Base-by-base conservation (phyloP, 37 sponge, comb jelly and placozoan genomes). In the Eunapius fragilis region DNA sequence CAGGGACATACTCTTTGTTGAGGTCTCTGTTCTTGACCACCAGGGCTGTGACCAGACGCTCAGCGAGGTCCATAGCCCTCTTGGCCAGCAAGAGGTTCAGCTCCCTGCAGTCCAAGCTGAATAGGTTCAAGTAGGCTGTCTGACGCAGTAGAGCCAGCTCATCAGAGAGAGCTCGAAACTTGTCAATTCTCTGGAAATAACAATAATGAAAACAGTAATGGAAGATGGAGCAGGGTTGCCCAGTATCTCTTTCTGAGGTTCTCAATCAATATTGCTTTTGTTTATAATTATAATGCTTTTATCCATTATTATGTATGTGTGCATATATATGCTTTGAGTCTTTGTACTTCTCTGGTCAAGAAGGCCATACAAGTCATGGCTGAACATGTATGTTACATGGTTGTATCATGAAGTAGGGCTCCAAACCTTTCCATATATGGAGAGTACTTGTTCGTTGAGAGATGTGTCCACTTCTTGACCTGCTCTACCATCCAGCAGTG, bases 11-110 rank as follows among this genome's bases (percentile, higher is more conserved):
- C 91, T 92, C 89, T 75, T 74, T 92, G 69, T 97, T 97, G 67
- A 91, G n/a, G 22, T 91, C 92, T 77, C 96, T 89, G 91, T 97
- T 93, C 28, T 93, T 78, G 49, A 93, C 71, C 22, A 93, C 81
- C 0, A 97, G 83, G 45, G 70, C 81, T 24, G 70, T 41, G 31
- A 85, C 74, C 4, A 96, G 84, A 25, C 77, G 70, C 12, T 89
- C 82, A 45, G 90, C 86, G 0, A 95, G 92, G 22, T 79, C 87
- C 5, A 38, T 33, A 0, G 88, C 84, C n/a, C 72, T 80, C 69
- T 14, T 31, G 34, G 70, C 68, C 41, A 96, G 84, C 28, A 84
- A 33, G 34, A 77, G 41, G 83, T 98, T 98, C 68, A 98, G 83
- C 37, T 92, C 85, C 25, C 27, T 26, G 50, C 93, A 95, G 70